Percentiles rank a stretch among this genome's conserved stretches.
Conservation (phyloP, 2,888 invertebrate species). For the Tigriopus californicus region DNA sequence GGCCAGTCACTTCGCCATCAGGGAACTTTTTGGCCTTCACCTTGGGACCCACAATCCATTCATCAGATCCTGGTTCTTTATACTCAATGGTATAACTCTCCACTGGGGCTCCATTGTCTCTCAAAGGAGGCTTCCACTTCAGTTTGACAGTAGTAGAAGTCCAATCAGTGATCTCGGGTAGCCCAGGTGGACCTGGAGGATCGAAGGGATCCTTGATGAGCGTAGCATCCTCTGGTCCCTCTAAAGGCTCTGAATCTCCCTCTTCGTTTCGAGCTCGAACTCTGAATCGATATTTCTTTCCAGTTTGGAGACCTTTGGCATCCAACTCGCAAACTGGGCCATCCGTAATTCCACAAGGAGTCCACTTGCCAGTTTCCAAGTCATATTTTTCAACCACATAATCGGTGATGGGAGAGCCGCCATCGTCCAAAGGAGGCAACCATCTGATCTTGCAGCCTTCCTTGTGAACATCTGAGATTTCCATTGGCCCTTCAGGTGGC, state of each 20-base stretch:
- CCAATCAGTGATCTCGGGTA: constrained; percentile 76
- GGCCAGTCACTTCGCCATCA: constrained; percentile 64
- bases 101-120: constrained; percentile 83
- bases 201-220: constrained; percentile 96
- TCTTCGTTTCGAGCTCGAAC: constrained; percentile 92
- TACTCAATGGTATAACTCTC: constrained; percentile 79
- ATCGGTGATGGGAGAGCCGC: constrained; percentile 71
- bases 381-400: constrained; percentile 93
- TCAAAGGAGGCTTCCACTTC: constrained; percentile 73
- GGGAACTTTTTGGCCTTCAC: constrained; percentile 55
- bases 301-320: constrained; percentile 74
- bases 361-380: constrained; percentile 23
- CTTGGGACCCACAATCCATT: constrained; percentile 71
- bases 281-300: constrained; percentile 90
- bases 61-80: constrained; percentile 64
- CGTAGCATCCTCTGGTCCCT: constrained; percentile 59
- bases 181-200: constrained; percentile 64
- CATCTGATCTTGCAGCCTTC: constrained; percentile 84
- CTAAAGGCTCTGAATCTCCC: constrained; percentile 87
- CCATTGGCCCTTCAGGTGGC: constrained; percentile 76
- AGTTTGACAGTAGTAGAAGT: constrained; percentile 73
- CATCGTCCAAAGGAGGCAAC: constrained; percentile 90
- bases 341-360: constrained; percentile 20
- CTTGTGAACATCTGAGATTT: constrained; percentile 71
- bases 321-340: constrained; percentile 38